phyloP scores from a whole-genome alignment of 2,797 vertebrate species.

The Macrochelys suwanniensis region DNA sequence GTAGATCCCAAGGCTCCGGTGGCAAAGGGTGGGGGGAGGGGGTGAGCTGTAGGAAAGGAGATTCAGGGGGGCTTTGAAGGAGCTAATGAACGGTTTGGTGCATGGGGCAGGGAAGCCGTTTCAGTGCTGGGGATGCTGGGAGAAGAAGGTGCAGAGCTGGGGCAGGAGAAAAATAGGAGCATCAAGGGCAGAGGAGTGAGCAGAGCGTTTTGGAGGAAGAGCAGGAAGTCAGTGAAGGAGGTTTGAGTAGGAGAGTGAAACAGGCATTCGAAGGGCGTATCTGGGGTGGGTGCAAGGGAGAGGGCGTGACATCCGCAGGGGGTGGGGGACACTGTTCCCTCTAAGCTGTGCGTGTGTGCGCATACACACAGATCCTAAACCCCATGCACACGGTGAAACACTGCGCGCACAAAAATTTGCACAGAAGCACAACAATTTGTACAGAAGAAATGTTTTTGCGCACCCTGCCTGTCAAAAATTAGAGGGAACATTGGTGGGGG shows the following conservation, averaged over 20 bases:
- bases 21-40: neutral
- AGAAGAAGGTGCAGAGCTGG: neutral
- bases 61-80: neutral
- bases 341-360: too few relatives aligned
- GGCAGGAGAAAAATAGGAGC: too few relatives aligned
- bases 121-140: rapidly evolving
- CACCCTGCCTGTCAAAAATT: too few relatives aligned
- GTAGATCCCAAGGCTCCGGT: neutral
- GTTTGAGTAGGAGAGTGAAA: neutral
- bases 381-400: too few relatives aligned
- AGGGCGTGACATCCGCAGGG: neutral
- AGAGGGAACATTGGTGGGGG: neutral
- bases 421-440: too few relatives aligned
- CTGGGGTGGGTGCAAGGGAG: neutral
- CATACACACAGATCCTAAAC: too few relatives aligned
- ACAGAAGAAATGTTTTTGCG: too few relatives aligned
- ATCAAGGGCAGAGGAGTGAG: neutral
- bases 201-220: rapidly evolving
- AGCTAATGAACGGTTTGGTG: neutral
- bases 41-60: neutral
- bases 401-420: too few relatives aligned
- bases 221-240: neutral
- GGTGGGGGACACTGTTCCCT: neutral
- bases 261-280: neutral
- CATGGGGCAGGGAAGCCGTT: neutral